Evolutionary conservation across 2,888 invertebrate species (phyloP).

Genomic region (Hypsopygia costalis): DNA sequence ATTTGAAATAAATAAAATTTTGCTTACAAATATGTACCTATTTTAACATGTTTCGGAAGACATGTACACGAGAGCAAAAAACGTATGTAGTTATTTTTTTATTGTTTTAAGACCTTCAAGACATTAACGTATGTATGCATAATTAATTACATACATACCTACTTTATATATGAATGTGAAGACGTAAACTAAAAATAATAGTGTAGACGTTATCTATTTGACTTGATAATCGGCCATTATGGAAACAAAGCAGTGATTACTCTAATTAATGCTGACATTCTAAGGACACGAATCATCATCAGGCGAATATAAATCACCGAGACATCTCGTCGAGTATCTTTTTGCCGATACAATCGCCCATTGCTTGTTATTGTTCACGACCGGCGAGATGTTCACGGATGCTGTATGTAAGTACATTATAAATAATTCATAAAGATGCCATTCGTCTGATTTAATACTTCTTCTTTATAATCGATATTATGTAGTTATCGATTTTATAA

Average conservation of each 20-base stretch:
- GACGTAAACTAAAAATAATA: background rate
- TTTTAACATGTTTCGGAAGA: too few species aligned
- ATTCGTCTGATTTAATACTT: too few species aligned
- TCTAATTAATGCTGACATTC: slow-evolving; percentile 26
- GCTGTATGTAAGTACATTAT: slow-evolving; percentile 32
- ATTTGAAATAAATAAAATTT: too few species aligned
- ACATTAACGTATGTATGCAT: background rate
- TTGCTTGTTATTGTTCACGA: slow-evolving; percentile 58
- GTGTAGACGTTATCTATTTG: slow-evolving; percentile 11
- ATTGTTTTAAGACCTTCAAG: background rate
- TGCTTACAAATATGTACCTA: too few species aligned
- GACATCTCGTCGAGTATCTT: slow-evolving; percentile 36
- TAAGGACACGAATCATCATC: slow-evolving; percentile 31
- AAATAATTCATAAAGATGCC: slow-evolving; percentile 52
- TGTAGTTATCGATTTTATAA: too few species aligned
- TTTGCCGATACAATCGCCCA: slow-evolving; percentile 52
- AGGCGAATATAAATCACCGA: slow-evolving; percentile 47
- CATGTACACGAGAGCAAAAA: background rate
- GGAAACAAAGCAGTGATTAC: slow-evolving; percentile 28
- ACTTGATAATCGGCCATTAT: slow-evolving; percentile 23
- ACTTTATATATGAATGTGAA: background rate
- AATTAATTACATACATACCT: background rate
- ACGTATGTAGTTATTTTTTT: background rate
- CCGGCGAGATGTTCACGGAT: slow-evolving; percentile 43
- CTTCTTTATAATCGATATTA: too few species aligned